Percentiles rank a stretch among this genome's conserved stretches.
phyloP scores from a whole-genome alignment of 2,113 vertebrate genomes.

The Actinemys pallida region DNA sequence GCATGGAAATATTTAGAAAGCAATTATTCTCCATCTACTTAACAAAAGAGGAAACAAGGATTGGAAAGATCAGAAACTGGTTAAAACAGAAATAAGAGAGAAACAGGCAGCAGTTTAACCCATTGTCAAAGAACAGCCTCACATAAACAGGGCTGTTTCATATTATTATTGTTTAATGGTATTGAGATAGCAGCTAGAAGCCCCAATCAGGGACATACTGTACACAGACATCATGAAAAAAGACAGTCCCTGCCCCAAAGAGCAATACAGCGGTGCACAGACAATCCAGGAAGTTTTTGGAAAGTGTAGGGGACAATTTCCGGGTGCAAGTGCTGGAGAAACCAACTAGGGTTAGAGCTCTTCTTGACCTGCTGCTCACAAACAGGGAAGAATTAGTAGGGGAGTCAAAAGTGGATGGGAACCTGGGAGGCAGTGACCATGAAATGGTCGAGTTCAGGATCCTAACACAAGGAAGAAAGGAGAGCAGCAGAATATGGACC shows the following conservation, averaged over 20 bases:
- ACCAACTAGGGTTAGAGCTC: too few species aligned
- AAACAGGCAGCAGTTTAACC: neutral
- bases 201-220: constrained; percentile 2
- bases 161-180: constrained; percentile 6
- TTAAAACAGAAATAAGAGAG: neutral
- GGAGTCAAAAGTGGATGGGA: too few species aligned
- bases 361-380: too few species aligned
- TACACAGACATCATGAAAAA: constrained; percentile 1
- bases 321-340: too few species aligned
- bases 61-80: constrained; percentile 1
- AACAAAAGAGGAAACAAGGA: neutral
- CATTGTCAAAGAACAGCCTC: neutral
- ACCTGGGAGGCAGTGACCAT: too few species aligned
- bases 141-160: neutral
- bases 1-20: neutral
- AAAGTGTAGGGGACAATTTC: too few species aligned
- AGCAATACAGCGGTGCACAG: neutral
- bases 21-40: neutral
- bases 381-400: too few species aligned
- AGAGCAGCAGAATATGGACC: too few species aligned
- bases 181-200: neutral
- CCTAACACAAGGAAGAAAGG: too few species aligned
- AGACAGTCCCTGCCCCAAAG: neutral
- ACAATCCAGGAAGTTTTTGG: too few species aligned
- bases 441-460: too few species aligned